Evolutionary conservation across 92 coral and sea anemone species (phyloP).

Genomic region (Galaxea fascicularis): DNA sequence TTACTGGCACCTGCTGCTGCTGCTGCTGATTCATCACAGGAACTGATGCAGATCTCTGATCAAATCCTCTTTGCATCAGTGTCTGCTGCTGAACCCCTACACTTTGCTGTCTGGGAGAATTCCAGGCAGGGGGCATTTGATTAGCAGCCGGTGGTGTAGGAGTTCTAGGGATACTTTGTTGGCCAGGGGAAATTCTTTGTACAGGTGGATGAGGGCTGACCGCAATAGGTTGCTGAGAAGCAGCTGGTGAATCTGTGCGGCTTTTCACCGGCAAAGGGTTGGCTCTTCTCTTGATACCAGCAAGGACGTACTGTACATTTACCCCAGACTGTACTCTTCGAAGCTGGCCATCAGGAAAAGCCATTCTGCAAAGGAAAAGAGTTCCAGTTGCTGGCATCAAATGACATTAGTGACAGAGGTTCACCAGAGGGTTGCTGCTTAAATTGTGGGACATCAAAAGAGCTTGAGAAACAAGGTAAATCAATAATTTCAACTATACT

Average conservation of each 20-base stretch:
- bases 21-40: slow-evolving; percentile 12
- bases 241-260: slow-evolving; percentile 56
- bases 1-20: slow-evolving; percentile 25
- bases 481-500: no score
- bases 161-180: slow-evolving; percentile 62
- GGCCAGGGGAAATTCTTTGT: slow-evolving; percentile 30
- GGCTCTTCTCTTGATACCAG: slow-evolving; percentile 84
- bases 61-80: slow-evolving; percentile 31
- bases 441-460: not conserved
- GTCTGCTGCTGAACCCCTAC: slow-evolving; percentile 33
- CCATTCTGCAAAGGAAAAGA: slow-evolving; percentile 66
- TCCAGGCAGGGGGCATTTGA: slow-evolving; percentile 73
- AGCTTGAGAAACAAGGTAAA: not conserved
- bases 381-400: not conserved
- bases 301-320: slow-evolving; percentile 89
- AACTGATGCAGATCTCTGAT: slow-evolving; percentile 38
- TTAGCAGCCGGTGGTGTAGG: slow-evolving; percentile 83
- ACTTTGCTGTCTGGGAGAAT: slow-evolving; percentile 62
- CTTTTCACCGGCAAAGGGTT: slow-evolving; percentile 77
- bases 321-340: slow-evolving; percentile 83
- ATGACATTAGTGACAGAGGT: not conserved
- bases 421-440: not conserved
- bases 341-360: slow-evolving; percentile 90
- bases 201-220: slow-evolving; percentile 37
- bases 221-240: slow-evolving; percentile 31